A percentile compares a stretch with the other conserved stretches of the same genome.
Evolutionary conservation across 2,888 invertebrate species (phyloP).

Genomic region (Pomacea canaliculata): DNA sequence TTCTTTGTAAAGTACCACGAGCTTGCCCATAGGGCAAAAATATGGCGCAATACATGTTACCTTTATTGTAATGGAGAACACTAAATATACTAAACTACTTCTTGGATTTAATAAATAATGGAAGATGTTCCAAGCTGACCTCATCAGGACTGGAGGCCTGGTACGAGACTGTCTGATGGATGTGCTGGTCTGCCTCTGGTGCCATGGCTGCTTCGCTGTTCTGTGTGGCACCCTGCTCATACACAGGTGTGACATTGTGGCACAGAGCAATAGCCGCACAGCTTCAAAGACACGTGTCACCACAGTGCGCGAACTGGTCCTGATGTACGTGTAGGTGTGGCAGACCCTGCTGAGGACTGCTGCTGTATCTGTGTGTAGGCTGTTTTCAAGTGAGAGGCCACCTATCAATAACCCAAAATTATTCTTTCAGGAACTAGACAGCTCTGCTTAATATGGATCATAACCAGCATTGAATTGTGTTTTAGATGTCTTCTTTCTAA

Average conservation of each 20-base stretch:
- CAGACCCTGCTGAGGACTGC: constrained; percentile 27
- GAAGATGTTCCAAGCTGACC: constrained; percentile 61
- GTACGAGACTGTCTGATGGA: constrained; percentile 72
- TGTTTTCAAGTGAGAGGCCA: constrained; percentile 71
- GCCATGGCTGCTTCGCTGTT: constrained; percentile 54
- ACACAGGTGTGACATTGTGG: constrained; percentile 98
- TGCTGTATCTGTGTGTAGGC: constrained; percentile 66
- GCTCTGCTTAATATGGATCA: background rate
- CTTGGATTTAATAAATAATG: no score
- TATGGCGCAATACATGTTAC: no score
- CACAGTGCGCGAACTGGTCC: constrained; percentile 77
- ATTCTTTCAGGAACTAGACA: background rate
- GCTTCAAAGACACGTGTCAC: constrained; percentile 86
- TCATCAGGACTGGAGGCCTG: constrained; percentile 85
- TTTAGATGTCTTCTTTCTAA: background rate
- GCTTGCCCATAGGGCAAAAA: no score
- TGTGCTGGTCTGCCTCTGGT: constrained; percentile 66
- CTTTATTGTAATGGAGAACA: no score
- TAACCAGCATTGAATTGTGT: background rate
- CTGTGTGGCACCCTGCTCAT: constrained; percentile 74
- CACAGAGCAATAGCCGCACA: constrained; percentile 95
- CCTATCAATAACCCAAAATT: constrained; percentile 58
- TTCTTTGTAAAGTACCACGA: no score
- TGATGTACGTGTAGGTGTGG: constrained; percentile 46
- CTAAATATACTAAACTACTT: no score